Conservation (phyloP, 35 echinoderm and acorn worm genomes). For the Strongylocentrotus purpuratus region DNA sequence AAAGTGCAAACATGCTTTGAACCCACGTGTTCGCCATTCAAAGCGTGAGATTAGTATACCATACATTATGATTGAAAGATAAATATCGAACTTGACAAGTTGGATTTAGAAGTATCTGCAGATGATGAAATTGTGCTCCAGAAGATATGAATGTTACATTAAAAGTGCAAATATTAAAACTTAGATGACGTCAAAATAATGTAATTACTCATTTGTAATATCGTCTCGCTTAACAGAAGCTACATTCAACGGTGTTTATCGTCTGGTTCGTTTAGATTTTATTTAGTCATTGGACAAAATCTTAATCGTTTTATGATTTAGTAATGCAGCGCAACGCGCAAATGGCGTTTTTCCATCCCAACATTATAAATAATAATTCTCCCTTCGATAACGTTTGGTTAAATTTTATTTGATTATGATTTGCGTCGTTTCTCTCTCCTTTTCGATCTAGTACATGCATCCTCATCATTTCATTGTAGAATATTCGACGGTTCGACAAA, state of each 20-base stretch:
- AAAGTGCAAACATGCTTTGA: neutral
- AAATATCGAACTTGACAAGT: neutral
- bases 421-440: too few species aligned
- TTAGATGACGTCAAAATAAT: neutral
- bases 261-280: neutral
- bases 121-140: neutral
- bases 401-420: too few species aligned
- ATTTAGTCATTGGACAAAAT: neutral
- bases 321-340: too few species aligned
- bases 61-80: neutral
- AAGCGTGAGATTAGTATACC: neutral
- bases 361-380: too few species aligned
- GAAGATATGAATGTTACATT: neutral
- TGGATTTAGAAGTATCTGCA: neutral
- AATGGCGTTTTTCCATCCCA: too few species aligned
- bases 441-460: too few species aligned
- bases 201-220: neutral
- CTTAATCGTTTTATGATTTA: too few species aligned
- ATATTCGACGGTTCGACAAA: too few species aligned
- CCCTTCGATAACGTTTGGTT: too few species aligned
- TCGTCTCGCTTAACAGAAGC: neutral
- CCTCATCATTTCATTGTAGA: too few species aligned
- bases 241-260: neutral
- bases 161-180: neutral
- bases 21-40: neutral